Conservation (phyloP, 2,888 invertebrate species). For the Pogonocherus hispidulus region DNA sequence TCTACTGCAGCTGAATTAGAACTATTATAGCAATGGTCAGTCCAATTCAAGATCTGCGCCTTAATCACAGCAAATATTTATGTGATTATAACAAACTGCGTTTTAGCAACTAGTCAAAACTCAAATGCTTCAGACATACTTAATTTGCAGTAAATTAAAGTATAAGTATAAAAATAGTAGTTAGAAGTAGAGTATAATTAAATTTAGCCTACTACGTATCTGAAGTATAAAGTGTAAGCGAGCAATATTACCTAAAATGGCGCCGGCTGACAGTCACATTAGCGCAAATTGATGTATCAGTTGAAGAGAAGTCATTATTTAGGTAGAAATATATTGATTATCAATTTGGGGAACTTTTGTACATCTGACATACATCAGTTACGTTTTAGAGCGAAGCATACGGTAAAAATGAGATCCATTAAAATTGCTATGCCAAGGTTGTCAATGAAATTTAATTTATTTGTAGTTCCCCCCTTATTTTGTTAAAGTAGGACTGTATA, state of each 20-base stretch:
- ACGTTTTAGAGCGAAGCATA: neutral
- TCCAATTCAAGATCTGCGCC: no score
- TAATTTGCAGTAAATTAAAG: no score
- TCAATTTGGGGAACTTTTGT: slow-evolving; percentile 4
- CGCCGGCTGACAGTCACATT: neutral
- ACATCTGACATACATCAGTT: slow-evolving; percentile 2
- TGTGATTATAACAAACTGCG: no score
- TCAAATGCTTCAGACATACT: no score
- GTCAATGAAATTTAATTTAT: slow-evolving; percentile 2
- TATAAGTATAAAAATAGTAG: no score
- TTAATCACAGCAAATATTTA: no score
- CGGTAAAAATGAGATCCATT: neutral
- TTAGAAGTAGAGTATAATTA: no score
- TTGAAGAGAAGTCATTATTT: slow-evolving; percentile 5
- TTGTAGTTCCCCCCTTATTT: neutral
- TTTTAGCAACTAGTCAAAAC: no score
- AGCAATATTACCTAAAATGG: neutral
- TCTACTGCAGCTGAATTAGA: no score
- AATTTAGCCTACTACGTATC: no score
- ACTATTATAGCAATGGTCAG: no score
- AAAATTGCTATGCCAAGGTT: neutral
- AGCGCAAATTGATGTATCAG: slow-evolving; percentile 6
- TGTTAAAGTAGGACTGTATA: neutral
- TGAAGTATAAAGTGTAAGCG: slow-evolving; percentile 4
- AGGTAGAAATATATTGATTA: neutral